Percentiles rank a stretch among this genome's conserved stretches.
Conservation (phyloP, 1,140 invertebrate genomes). For the Sycophila sp. region DNA sequence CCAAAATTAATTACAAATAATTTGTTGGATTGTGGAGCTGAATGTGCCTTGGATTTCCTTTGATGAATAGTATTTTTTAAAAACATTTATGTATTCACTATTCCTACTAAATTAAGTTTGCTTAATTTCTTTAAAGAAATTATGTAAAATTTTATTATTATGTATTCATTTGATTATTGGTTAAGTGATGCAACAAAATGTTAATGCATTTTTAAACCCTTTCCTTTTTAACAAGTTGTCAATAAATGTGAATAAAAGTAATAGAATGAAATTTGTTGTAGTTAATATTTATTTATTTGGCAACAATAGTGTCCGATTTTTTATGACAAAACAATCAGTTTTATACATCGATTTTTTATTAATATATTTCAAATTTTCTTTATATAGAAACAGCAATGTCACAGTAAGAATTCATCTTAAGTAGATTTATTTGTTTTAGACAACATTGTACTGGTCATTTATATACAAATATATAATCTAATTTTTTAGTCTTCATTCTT, state of each 20-base stretch:
- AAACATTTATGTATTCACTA: not conserved
- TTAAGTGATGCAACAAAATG: not conserved
- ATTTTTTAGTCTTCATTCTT: conserved; percentile 23
- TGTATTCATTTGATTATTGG: conserved; percentile 14
- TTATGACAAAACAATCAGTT: conserved; percentile 38
- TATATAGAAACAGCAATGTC: conserved; percentile 29
- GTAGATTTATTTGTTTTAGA: not conserved
- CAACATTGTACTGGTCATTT: conserved; percentile 20
- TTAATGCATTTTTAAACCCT: not conserved
- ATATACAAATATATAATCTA: conserved; percentile 33
- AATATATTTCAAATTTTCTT: conserved; percentile 7
- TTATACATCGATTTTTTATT: conserved; percentile 8
- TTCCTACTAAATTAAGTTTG: not conserved
- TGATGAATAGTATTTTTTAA: not conserved
- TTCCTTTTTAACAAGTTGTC: not conserved
- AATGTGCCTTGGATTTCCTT: conserved; percentile 29
- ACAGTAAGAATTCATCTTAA: conserved; percentile 19
- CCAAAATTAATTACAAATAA: conserved; percentile 8
- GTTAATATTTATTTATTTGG: conserved; percentile 28
- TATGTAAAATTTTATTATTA: not conserved
- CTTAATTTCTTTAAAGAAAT: not conserved
- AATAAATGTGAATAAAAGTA: not conserved
- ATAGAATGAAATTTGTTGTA: not conserved
- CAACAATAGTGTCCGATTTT: conserved; percentile 32
- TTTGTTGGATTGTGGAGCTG: conserved; percentile 2